A percentile compares a stretch with the other conserved stretches of the same genome.
Evolutionary conservation across 1,140 invertebrate genomes (phyloP).

Genomic region (Drosophila suzukii): DNA sequence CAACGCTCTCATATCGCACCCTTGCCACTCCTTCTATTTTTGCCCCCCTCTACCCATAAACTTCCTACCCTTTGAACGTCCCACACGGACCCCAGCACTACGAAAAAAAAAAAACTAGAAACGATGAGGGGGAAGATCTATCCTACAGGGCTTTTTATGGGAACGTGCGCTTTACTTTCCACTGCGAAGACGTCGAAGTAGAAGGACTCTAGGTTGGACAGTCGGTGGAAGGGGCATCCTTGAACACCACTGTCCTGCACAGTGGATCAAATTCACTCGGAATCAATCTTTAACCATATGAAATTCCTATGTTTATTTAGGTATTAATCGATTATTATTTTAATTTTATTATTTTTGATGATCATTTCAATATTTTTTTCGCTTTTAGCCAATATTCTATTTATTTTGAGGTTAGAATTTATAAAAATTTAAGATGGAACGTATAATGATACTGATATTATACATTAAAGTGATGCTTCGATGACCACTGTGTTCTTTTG

Average conservation of each 20-base stretch:
- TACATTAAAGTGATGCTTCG: not conserved
- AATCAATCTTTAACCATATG: too few relatives aligned
- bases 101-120: conserved; percentile 45
- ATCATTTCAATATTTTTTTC: too few relatives aligned
- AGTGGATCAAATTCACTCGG: not conserved
- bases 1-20: conserved; percentile 53
- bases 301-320: too few relatives aligned
- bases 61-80: conserved; percentile 19
- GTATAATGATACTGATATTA: too few relatives aligned
- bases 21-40: conserved; percentile 28
- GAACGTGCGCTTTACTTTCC: conserved; percentile 72
- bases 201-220: conserved; percentile 33
- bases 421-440: too few relatives aligned
- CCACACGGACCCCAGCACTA: conserved; percentile 33
- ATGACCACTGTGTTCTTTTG: conserved; percentile 12
- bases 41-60: not conserved
- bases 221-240: conserved; percentile 3
- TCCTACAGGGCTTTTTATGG: conserved; percentile 68
- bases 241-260: conserved; percentile 14
- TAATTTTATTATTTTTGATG: not conserved
- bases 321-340: too few relatives aligned
- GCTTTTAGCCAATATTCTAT: not conserved
- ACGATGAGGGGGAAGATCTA: conserved; percentile 39
- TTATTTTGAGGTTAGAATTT: not conserved
- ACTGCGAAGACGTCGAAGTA: conserved; percentile 50